Conservation (phyloP, 2,888 invertebrate genomes). For the Ditylenchus weischeri region DNA sequence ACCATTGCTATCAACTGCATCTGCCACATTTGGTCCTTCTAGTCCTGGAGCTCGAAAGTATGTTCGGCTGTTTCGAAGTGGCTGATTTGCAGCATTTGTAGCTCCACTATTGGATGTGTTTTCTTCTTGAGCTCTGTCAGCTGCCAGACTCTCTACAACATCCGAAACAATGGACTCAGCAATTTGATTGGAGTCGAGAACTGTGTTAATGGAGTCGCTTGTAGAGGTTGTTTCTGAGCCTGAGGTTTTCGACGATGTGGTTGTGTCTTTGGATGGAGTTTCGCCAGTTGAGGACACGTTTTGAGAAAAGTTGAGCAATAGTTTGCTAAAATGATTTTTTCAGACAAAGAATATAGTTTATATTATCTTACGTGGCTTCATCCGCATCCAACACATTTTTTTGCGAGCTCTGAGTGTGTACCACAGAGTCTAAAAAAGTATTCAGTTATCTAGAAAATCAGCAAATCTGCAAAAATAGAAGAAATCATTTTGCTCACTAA, state of each 20-base stretch:
- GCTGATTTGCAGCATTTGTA: neutral
- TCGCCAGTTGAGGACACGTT: neutral
- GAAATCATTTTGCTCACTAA: no score
- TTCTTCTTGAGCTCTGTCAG: conserved; percentile 4
- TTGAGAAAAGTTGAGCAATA: conserved; percentile 4
- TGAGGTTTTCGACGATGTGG: no score
- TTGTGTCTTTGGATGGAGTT: neutral
- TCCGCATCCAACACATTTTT: no score
- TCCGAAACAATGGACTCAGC: conserved; percentile 6
- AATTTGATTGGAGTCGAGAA: neutral
- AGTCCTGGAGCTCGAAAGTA: conserved; percentile 25
- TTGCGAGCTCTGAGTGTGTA: no score
- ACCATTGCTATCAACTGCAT: conserved; percentile 11
- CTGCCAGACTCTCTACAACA: conserved; percentile 9
- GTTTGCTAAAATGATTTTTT: neutral
- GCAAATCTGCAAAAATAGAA: no score
- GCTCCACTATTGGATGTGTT: neutral
- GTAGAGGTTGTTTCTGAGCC: no score
- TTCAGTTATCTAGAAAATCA: no score
- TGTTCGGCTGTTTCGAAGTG: conserved; percentile 11
- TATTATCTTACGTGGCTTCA: no score
- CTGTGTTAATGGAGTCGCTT: neutral
- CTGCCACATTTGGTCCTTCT: conserved; percentile 28
- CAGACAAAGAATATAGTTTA: no score
- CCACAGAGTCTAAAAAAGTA: no score